These are phyloP conservation scores for Chlorops oryzae DNA, from an alignment of 1,140 invertebrate genomes.

Conservation along the genomic window DNA sequence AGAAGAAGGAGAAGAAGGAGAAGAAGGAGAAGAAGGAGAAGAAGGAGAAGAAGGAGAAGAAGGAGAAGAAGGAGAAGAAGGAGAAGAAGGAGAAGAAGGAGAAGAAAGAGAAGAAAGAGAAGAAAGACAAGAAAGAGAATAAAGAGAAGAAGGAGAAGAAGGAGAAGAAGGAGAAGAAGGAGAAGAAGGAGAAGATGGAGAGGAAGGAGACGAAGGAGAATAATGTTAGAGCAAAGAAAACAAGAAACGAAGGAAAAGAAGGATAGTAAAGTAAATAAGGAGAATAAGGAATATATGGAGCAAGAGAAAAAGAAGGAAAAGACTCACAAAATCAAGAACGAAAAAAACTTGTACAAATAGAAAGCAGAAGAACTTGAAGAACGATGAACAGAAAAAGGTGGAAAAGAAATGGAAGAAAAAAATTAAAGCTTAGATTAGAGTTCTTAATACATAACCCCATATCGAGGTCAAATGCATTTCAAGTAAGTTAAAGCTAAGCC, in stretches of 20 bases:
- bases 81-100: not conserved
- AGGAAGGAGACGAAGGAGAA: not conserved
- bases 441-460: too few relatives aligned
- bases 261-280: not conserved
- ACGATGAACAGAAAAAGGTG: not conserved
- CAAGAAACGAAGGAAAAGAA: not conserved
- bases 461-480: too few relatives aligned
- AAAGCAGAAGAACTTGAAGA: not conserved
- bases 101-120: not conserved
- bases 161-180: not conserved
- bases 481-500: too few relatives aligned
- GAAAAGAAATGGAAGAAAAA: not conserved
- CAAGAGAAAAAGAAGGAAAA: not conserved
- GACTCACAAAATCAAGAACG: not conserved
- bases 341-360: not conserved
- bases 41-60: not conserved
- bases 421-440: too few relatives aligned
- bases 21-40: not conserved
- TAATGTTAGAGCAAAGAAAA: not conserved
- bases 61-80: not conserved
- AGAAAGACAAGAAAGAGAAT: not conserved
- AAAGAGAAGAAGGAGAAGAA: not conserved
- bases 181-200: not conserved
- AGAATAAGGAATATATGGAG: not conserved
- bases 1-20: not conserved